Percentiles rank a stretch among this genome's conserved stretches.
Evolutionary conservation across 2,888 invertebrate genomes (phyloP).

Genomic region (Cheilosia urbana): DNA sequence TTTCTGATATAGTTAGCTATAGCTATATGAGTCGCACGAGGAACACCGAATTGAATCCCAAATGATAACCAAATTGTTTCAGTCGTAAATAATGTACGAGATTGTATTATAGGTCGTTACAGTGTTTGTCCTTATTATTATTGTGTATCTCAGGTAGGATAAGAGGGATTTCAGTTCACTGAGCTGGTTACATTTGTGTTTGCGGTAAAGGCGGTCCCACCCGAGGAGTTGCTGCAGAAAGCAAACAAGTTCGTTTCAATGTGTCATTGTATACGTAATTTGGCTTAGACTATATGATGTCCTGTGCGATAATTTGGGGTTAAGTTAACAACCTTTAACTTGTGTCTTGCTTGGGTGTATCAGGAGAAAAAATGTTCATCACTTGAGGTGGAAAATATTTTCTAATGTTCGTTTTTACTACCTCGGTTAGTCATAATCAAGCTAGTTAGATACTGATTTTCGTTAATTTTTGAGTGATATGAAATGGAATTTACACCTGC

Average conservation of each 20-base stretch:
- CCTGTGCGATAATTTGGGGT: conserved; percentile 15
- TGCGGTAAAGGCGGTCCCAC: neutral
- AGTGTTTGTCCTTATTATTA: conserved; percentile 41
- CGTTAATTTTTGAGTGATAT: too few relatives aligned
- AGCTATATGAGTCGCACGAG: neutral
- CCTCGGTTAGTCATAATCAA: too few relatives aligned
- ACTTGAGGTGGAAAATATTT: neutral
- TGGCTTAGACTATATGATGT: conserved; percentile 4
- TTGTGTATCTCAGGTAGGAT: conserved; percentile 34
- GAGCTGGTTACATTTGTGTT: conserved; percentile 1
- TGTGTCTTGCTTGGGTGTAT: neutral
- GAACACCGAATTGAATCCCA: conserved; percentile 42
- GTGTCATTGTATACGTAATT: conserved; percentile 4
- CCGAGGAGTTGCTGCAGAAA: neutral
- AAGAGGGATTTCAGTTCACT: conserved; percentile 19
- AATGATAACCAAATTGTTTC: conserved; percentile 53
- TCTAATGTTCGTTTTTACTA: neutral
- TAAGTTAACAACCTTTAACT: neutral
- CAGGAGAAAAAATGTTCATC: neutral
- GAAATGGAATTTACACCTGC: too few relatives aligned
- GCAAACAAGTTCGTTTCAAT: conserved; percentile 3
- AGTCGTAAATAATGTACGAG: conserved; percentile 43
- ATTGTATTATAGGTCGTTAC: conserved; percentile 25
- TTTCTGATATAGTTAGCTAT: neutral
- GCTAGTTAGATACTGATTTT: too few relatives aligned